phyloP scores from a whole-genome alignment of 2,797 vertebrate genomes.

The Balearica regulorum region DNA sequence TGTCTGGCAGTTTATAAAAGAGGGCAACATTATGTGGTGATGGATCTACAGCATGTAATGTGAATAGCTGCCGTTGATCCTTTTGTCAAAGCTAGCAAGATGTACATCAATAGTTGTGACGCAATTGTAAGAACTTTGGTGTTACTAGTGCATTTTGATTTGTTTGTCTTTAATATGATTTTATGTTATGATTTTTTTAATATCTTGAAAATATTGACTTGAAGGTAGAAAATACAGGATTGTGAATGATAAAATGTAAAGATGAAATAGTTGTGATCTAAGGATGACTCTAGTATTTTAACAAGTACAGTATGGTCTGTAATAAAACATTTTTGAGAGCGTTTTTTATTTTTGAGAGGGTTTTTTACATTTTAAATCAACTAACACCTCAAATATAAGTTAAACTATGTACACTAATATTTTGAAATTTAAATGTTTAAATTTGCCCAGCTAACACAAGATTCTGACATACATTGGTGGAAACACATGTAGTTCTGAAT shows the following conservation, averaged over 20 bases:
- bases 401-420: background rate
- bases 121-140: background rate
- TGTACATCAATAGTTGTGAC: background rate
- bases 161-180: background rate
- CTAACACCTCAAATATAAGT: background rate
- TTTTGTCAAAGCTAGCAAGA: background rate
- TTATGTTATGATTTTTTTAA: background rate
- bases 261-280: background rate
- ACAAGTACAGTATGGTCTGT: background rate
- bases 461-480: background rate
- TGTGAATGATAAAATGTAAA: background rate
- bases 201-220: background rate
- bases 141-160: background rate
- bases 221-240: background rate
- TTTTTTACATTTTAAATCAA: background rate
- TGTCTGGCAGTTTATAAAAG: background rate
- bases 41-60: background rate
- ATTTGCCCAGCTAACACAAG: background rate
- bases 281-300: background rate
- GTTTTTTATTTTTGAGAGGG: background rate
- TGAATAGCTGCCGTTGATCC: background rate
- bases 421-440: background rate
- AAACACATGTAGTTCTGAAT: background rate
- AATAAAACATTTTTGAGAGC: background rate
- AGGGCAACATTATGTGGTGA: background rate